phyloP scores from a whole-genome alignment of 2,888 invertebrate genomes.

The Smittia sp. region DNA sequence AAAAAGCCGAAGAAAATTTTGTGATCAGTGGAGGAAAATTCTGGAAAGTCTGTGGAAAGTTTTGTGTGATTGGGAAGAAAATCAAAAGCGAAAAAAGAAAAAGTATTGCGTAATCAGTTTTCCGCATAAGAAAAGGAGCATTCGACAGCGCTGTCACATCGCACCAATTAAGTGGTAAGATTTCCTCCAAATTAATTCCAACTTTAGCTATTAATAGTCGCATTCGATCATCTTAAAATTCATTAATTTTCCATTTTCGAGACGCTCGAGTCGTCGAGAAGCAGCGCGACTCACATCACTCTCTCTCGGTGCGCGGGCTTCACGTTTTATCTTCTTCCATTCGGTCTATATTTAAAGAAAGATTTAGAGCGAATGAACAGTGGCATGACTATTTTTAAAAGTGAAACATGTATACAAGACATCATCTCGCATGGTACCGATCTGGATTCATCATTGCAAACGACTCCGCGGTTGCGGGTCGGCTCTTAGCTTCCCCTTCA shows the following conservation, averaged over 20 bases:
- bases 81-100: neutral
- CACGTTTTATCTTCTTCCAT: slow-evolving; percentile 33
- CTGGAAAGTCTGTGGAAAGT: neutral
- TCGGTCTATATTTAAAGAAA: slow-evolving; percentile 35
- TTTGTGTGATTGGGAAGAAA: neutral
- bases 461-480: neutral
- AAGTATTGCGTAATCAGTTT: slow-evolving; percentile 1
- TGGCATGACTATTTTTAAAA: slow-evolving; percentile 38
- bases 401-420: slow-evolving; percentile 28
- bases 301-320: neutral
- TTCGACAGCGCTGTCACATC: neutral
- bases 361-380: slow-evolving; percentile 33
- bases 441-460: neutral
- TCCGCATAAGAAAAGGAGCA: neutral
- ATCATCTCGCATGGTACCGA: neutral
- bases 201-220: neutral
- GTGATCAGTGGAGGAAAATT: neutral
- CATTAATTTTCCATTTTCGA: slow-evolving; percentile 34
- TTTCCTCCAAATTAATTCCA: neutral
- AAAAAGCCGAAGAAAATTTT: neutral
- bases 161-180: slow-evolving; percentile 7
- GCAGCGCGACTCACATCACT: slow-evolving; percentile 21
- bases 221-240: slow-evolving; percentile 30
- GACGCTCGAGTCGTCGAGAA: neutral
- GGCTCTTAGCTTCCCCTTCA: neutral